Conservation (phyloP, 2,113 vertebrate species). For the Nesoenas mayeri region DNA sequence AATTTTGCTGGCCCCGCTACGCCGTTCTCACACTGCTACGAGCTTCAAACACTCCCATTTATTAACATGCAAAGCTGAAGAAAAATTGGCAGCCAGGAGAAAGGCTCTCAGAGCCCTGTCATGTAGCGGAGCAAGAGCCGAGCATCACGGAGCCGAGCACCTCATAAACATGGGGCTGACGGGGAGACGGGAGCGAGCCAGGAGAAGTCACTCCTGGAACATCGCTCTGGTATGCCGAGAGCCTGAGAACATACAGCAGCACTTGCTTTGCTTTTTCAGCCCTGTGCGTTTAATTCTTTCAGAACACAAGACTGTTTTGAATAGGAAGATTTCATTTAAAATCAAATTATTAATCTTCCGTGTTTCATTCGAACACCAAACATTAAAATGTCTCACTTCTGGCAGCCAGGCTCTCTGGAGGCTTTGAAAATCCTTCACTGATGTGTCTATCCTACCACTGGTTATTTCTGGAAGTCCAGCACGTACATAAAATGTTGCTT, state of each 20-base stretch:
- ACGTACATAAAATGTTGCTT: neutral
- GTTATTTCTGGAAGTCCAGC: slow-evolving; percentile 30
- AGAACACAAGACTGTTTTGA: neutral
- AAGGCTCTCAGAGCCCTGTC: neutral
- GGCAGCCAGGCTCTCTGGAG: neutral
- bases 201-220: neutral
- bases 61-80: neutral
- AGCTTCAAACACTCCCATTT: neutral
- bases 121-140: neutral
- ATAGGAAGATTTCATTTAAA: neutral
- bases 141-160: neutral
- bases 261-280: neutral
- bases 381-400: neutral
- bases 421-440: neutral
- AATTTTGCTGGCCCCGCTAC: neutral
- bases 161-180: neutral
- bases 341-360: neutral
- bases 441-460: neutral
- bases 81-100: neutral
- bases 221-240: accelerated
- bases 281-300: neutral
- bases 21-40: neutral
- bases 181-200: neutral
- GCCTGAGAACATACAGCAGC: neutral
- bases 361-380: neutral